Conservation (phyloP, 2,113 vertebrate genomes). For the Hepsetus odoe region DNA sequence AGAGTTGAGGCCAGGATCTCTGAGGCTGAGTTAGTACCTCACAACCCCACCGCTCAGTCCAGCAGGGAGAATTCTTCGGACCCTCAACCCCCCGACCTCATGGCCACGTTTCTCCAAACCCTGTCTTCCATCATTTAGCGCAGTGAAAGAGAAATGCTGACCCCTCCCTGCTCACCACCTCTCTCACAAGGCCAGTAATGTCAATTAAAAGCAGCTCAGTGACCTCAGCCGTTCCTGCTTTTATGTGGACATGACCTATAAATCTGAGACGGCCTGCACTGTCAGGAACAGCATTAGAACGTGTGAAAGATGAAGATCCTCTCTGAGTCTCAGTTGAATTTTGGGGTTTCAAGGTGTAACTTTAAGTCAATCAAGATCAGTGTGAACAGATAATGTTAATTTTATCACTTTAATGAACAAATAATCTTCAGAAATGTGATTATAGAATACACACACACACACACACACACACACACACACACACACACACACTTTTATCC, state of each 20-base stretch:
- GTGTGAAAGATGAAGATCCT: slow-evolving; percentile 64
- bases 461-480: too few relatives aligned
- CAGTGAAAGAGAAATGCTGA: slow-evolving; percentile 63
- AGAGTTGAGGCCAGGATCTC: slow-evolving; percentile 75
- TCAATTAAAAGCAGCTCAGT: slow-evolving; percentile 79
- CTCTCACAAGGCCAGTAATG: slow-evolving; percentile 73
- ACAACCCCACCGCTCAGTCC: slow-evolving; percentile 52
- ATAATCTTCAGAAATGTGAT: too few relatives aligned
- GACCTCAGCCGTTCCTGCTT: slow-evolving; percentile 64
- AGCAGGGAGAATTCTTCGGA: slow-evolving; percentile 71
- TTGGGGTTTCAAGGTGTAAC: slow-evolving; percentile 55
- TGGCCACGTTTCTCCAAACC: slow-evolving; percentile 56
- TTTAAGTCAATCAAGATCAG: neutral
- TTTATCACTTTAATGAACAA: neutral
- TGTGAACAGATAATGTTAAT: neutral
- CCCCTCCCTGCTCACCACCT: slow-evolving; percentile 60
- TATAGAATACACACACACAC: too few relatives aligned
- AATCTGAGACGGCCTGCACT: slow-evolving; percentile 76
- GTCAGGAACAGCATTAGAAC: slow-evolving; percentile 67
- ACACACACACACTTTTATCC: too few relatives aligned
- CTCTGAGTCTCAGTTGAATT: slow-evolving; percentile 62
- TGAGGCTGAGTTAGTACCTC: slow-evolving; percentile 76
- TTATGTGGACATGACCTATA: slow-evolving; percentile 80
- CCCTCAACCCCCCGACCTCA: too few relatives aligned
- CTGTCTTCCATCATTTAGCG: slow-evolving; percentile 74